These are phyloP conservation scores for Pristionchus maxplancki DNA, from an alignment of 2,888 invertebrate species.

Conservation along the genomic window DNA sequence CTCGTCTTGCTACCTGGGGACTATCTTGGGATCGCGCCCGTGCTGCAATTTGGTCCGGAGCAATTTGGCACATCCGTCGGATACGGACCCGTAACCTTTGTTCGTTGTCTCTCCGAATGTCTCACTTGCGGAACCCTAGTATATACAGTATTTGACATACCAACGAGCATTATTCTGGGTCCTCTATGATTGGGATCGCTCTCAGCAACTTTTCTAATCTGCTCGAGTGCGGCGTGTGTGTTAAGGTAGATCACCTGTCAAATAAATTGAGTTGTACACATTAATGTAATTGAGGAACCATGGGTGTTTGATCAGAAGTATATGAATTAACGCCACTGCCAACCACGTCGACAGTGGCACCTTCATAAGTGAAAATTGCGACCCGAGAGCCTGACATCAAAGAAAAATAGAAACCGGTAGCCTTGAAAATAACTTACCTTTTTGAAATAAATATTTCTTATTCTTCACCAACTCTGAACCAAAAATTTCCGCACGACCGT, in stretches of 20 bases:
- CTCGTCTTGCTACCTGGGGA: too few relatives aligned
- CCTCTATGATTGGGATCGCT: constrained; percentile 64
- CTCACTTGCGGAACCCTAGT: too few relatives aligned
- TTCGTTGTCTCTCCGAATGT: too few relatives aligned
- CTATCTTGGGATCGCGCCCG: too few relatives aligned
- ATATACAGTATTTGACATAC: neutral
- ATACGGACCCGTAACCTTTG: too few relatives aligned
- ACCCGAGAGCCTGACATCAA: constrained; percentile 88
- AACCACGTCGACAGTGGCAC: constrained; percentile 89
- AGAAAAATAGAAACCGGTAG: neutral
- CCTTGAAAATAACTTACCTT: constrained; percentile 59
- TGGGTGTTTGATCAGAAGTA: constrained; percentile 95
- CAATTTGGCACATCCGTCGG: too few relatives aligned
- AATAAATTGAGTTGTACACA: neutral
- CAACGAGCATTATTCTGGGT: constrained; percentile 69
- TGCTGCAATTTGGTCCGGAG: too few relatives aligned
- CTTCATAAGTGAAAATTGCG: constrained; percentile 96
- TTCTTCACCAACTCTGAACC: constrained; percentile 95
- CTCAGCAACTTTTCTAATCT: constrained; percentile 86
- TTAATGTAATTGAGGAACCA: constrained; percentile 57
- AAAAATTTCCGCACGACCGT: constrained; percentile 94
- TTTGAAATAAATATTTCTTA: constrained; percentile 82
- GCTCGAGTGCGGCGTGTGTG: constrained; percentile 94
- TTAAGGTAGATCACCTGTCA: constrained; percentile 88
- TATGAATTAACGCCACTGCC: constrained; percentile 95